phyloP scores from a whole-genome alignment of 2,113 vertebrate species.

The Ictalurus punctatus region DNA sequence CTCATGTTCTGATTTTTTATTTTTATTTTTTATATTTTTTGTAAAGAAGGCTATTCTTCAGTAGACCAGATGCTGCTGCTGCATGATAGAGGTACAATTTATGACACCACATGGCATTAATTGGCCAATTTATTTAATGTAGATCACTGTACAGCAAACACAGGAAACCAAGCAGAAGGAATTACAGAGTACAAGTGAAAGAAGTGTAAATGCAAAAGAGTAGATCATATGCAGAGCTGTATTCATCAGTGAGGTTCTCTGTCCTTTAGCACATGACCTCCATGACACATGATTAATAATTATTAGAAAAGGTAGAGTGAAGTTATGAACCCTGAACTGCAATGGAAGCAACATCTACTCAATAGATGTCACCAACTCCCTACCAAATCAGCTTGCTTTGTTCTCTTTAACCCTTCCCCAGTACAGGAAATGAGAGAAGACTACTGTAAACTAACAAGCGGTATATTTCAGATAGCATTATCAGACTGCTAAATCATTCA shows the following conservation, averaged over 20 bases:
- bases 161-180: conserved; percentile 90
- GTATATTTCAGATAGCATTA: background rate
- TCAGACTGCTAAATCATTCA: conserved; percentile 15
- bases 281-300: conserved; percentile 20
- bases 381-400: background rate
- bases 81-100: background rate
- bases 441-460: conserved; percentile 25
- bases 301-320: conserved; percentile 5
- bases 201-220: conserved; percentile 52
- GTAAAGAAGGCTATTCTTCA: background rate
- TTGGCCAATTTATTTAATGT: conserved; percentile 77
- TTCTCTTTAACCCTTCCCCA: background rate
- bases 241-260: background rate
- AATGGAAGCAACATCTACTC: conserved; percentile 33
- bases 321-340: conserved; percentile 14
- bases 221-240: background rate
- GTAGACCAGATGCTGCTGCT: conserved; percentile 4
- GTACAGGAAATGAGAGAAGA: conserved; percentile 7
- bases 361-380: background rate
- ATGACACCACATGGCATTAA: conserved; percentile 14
- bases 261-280: background rate
- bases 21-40: no score
- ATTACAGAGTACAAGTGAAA: conserved; percentile 69
- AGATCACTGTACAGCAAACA: conserved; percentile 89
- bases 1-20: background rate